A percentile compares a stretch with the other conserved stretches of the same genome.
Conservation (phyloP, 1,140 invertebrate genomes). For the Proales similis region DNA sequence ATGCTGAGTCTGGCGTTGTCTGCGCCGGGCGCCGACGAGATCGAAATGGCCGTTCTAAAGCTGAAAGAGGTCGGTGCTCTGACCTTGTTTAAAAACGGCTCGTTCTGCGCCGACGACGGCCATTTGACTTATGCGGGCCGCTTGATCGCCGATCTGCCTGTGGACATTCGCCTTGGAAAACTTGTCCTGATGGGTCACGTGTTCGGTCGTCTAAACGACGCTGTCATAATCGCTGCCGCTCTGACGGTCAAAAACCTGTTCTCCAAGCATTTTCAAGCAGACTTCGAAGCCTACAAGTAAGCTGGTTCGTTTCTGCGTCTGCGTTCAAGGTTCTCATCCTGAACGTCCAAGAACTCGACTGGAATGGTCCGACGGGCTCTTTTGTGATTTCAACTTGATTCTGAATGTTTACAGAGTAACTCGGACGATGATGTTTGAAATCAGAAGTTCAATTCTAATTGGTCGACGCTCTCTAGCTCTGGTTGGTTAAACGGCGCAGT, state of each 20-base stretch:
- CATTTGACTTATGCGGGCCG: conserved; percentile 77
- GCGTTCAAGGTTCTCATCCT: not conserved
- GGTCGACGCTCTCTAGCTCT: no score
- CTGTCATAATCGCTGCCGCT: conserved; percentile 60
- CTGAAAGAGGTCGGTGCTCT: conserved; percentile 68
- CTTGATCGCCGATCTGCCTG: conserved; percentile 70
- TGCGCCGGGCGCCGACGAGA: conserved; percentile 73
- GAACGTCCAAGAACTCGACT: conserved; percentile 7
- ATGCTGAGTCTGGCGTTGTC: conserved; percentile 74
- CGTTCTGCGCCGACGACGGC: conserved; percentile 60
- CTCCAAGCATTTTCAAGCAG: no score
- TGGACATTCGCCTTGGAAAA: conserved; percentile 73
- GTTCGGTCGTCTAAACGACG: conserved; percentile 60
- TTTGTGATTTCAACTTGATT: conserved; percentile 25
- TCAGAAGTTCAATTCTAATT: no score
- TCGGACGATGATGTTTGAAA: no score
- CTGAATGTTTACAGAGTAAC: conserved; percentile 24
- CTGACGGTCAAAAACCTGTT: conserved; percentile 55
- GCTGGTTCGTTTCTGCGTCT: no score
- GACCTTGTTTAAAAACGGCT: conserved; percentile 10
- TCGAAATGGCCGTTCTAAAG: conserved; percentile 68
- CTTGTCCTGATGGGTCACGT: conserved; percentile 78
- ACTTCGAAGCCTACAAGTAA: no score
- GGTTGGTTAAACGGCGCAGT: no score
- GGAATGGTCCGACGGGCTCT: conserved; percentile 5